Percentiles rank a stretch among this genome's conserved stretches.
Conservation (phyloP, 2,888 invertebrate genomes). For the Steinernema carpocapsae region DNA sequence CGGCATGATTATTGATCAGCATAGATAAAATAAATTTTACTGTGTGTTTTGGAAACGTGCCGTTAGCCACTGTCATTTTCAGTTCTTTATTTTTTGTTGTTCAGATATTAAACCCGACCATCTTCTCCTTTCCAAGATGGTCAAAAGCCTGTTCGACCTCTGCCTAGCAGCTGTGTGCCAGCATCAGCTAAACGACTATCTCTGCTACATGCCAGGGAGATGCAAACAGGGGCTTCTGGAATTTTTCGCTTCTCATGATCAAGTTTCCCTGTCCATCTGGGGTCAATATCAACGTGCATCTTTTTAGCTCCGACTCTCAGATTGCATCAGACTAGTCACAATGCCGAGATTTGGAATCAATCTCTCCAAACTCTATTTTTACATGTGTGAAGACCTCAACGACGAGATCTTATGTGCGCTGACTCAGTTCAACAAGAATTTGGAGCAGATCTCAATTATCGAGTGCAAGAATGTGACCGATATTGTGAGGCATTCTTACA, state of each 20-base stretch:
- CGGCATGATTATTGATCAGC: no score
- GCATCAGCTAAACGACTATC: constrained; percentile 51
- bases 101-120: neutral
- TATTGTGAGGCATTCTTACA: constrained; percentile 41
- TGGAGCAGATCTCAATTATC: constrained; percentile 61
- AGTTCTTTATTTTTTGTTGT: no score
- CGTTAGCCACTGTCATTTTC: no score
- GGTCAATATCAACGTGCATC: no score
- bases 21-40: no score
- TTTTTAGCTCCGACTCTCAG: neutral
- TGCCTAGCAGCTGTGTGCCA: constrained; percentile 60
- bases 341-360: constrained; percentile 58
- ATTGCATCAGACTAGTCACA: constrained; percentile 57
- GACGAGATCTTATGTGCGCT: constrained; percentile 55
- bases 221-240: constrained; percentile 62
- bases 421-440: constrained; percentile 53
- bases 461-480: constrained; percentile 65
- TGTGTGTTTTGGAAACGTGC: no score
- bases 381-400: constrained; percentile 57
- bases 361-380: constrained; percentile 60
- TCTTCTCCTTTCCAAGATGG: constrained; percentile 44
- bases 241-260: constrained; percentile 62
- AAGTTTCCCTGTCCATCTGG: neutral
- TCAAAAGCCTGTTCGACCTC: constrained; percentile 59
- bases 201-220: constrained; percentile 59